These are phyloP conservation scores for Phyllotreta striolata DNA, from an alignment of 2,888 invertebrate species.

Conservation along the genomic window DNA sequence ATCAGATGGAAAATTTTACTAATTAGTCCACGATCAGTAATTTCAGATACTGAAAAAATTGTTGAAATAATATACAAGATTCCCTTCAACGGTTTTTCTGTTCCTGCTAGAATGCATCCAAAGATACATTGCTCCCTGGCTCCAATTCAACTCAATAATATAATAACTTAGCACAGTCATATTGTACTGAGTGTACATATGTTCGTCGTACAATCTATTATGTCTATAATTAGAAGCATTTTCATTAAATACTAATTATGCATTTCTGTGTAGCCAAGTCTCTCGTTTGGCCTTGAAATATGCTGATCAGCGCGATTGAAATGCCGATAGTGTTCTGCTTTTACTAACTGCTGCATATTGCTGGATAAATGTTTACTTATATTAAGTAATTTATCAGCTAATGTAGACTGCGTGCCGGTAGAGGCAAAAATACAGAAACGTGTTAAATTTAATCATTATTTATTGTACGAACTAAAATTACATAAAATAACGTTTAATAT, in stretches of 20 bases:
- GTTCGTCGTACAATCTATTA: neutral
- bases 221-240: constrained; percentile 19
- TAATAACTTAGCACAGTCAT: too few species aligned
- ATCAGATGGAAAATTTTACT: too few species aligned
- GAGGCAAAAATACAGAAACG: neutral
- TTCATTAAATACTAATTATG: constrained; percentile 19
- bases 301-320: constrained; percentile 26
- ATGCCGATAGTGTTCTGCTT: constrained; percentile 24
- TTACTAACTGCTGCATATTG: constrained; percentile 14
- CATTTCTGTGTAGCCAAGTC: constrained; percentile 14
- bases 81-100: too few species aligned
- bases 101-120: too few species aligned
- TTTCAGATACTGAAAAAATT: too few species aligned
- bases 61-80: too few species aligned
- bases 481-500: neutral
- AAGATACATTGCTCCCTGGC: too few species aligned
- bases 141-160: too few species aligned
- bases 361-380: constrained; percentile 16
- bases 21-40: too few species aligned
- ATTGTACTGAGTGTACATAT: constrained; percentile 1
- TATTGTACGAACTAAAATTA: neutral
- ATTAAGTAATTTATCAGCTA: constrained; percentile 18
- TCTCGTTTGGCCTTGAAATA: constrained; percentile 16
- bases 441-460: neutral
- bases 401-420: constrained; percentile 4